These are phyloP conservation scores for Iphiclides podalirius DNA, from an alignment of 2,888 invertebrate genomes.

Conservation along the genomic window DNA sequence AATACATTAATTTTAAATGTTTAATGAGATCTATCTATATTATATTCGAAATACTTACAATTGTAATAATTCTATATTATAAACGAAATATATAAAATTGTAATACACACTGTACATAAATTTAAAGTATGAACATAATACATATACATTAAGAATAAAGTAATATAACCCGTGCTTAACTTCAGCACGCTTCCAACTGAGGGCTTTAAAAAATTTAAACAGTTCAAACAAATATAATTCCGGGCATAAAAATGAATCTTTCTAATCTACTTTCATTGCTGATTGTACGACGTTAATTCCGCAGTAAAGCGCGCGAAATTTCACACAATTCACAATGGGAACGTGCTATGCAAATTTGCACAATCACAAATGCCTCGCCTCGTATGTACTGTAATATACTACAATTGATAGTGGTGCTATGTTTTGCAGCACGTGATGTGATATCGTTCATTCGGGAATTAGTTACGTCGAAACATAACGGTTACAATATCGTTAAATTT, in stretches of 20 bases:
- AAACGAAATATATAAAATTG: too few species aligned
- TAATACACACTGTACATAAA: too few species aligned
- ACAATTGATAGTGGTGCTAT: constrained; percentile 20
- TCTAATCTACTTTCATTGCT: constrained; percentile 23
- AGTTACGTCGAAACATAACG: constrained; percentile 7
- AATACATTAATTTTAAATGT: too few species aligned
- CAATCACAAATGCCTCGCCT: constrained; percentile 26
- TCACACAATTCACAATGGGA: constrained; percentile 31
- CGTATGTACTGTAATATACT: constrained; percentile 15
- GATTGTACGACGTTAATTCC: constrained; percentile 45
- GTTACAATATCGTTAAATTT: background rate
- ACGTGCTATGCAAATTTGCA: constrained; percentile 29
- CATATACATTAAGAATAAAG: too few species aligned
- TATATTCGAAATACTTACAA: too few species aligned
- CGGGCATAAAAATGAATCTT: constrained; percentile 14
- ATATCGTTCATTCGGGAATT: constrained; percentile 10
- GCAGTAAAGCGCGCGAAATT: constrained; percentile 44
- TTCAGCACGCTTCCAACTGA: too few species aligned
- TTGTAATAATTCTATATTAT: too few species aligned
- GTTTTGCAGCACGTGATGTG: constrained; percentile 3
- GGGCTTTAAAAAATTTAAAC: constrained; percentile 11
- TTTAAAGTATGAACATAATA: too few species aligned
- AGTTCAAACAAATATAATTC: constrained; percentile 6
- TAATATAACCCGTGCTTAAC: too few species aligned
- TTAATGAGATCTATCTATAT: too few species aligned